Evolutionary conservation across 2,113 vertebrate genomes (phyloP).

Genomic region (Oxygymnocypris stewartii): DNA sequence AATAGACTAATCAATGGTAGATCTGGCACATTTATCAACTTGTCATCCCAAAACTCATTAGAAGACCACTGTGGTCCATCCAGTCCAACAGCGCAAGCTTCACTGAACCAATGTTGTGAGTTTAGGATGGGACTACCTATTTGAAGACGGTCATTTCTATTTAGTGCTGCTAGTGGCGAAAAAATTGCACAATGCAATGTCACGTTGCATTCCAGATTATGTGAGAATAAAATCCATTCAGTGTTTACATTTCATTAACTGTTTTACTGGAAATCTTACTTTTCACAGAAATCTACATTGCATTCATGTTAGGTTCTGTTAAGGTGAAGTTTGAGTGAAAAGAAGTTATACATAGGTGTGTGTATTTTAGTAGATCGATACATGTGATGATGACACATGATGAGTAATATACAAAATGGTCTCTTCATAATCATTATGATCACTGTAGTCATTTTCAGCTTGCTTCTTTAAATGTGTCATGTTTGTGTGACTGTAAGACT

Average conservation of each 20-base stretch:
- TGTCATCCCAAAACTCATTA: not conserved
- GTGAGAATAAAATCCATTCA: not conserved
- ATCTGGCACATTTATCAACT: not conserved
- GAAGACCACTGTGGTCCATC: not conserved
- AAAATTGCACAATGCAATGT: not conserved
- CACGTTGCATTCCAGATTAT: not conserved
- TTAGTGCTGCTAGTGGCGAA: too few relatives aligned
- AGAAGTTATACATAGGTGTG: not conserved
- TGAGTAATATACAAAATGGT: conserved; percentile 3
- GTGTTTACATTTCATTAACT: not conserved
- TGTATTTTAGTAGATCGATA: not conserved
- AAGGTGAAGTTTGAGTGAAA: not conserved
- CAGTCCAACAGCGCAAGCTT: not conserved
- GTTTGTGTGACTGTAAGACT: not conserved
- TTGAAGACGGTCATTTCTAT: too few relatives aligned
- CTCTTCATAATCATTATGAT: not conserved
- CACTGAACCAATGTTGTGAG: not conserved
- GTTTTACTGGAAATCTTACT: not conserved
- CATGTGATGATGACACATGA: not conserved
- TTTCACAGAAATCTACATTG: too few relatives aligned
- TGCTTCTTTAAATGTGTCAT: not conserved
- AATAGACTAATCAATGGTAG: not conserved
- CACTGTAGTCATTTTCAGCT: not conserved
- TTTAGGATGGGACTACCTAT: not conserved
- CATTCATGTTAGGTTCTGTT: not conserved